Evolutionary conservation across 2,113 vertebrate species (phyloP).

Genomic region (Pelusios castaneus): DNA sequence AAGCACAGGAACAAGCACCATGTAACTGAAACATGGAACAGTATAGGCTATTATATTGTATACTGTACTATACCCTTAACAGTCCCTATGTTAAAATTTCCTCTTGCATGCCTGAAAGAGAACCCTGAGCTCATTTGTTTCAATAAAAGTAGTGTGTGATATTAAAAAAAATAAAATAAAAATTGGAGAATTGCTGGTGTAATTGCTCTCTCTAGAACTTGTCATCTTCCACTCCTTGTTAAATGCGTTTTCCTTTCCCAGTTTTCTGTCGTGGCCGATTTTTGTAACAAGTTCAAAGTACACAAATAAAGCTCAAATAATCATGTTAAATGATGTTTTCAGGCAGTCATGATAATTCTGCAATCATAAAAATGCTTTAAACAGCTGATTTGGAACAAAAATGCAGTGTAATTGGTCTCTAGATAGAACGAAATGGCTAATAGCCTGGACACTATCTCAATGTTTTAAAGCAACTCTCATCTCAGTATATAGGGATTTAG

Average conservation of each 20-base stretch:
- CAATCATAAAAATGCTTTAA: slow-evolving; percentile 65
- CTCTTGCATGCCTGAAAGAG: neutral
- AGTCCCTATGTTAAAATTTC: neutral
- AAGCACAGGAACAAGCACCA: neutral
- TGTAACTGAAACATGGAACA: neutral
- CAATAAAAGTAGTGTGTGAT: fast-evolving
- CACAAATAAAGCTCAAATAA: slow-evolving; percentile 36
- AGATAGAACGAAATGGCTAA: slow-evolving; percentile 39
- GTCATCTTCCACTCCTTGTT: neutral
- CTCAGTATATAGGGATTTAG: neutral
- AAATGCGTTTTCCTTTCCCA: neutral
- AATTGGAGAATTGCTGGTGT: neutral
- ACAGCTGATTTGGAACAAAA: slow-evolving; percentile 72
- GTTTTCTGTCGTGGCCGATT: neutral
- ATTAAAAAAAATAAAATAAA: too few relatives aligned
- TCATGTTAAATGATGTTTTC: slow-evolving; percentile 61
- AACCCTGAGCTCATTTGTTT: neutral
- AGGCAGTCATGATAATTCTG: slow-evolving; percentile 58
- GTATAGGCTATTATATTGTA: neutral
- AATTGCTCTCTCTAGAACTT: neutral
- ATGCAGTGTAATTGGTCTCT: slow-evolving; percentile 52
- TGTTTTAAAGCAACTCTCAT: neutral
- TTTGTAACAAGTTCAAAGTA: slow-evolving; percentile 48
- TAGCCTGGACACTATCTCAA: fast-evolving
- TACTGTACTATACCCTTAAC: neutral